Base-by-base conservation (phyloP, 2,113 vertebrate species). In the Muntiacus reevesi region DNA sequence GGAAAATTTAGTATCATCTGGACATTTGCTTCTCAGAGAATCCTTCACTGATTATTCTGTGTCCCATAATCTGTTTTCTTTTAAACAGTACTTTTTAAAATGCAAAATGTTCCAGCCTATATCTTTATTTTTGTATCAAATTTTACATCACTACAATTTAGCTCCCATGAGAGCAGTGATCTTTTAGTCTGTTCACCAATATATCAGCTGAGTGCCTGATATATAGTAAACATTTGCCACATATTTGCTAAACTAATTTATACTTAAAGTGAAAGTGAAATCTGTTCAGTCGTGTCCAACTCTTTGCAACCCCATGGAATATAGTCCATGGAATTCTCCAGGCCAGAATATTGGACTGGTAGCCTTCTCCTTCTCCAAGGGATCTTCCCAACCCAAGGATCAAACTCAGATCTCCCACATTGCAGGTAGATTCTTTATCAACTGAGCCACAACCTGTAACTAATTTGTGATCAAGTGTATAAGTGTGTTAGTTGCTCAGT, bases 11-110 rank as follows among this genome's bases (percentile, higher is more conserved):
- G 57, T 33, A 54, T 16, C 64, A 19, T 64, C 27, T 71, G 21
- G 6, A 21, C 12, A 45, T 45, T 40, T 89, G 40, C 5, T 89
- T 74, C n/a, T 85, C 8, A 54, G 64, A 52, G 25, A 85, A 55
- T 47, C 33, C 6, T 84, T 86, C 19, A 79, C 14, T 67, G 25
- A n/a, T 79, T 90, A 90, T 2, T 79, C 19, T 64, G 23, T 50
- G 7, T 57, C n/a, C 55, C 15, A 50, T 36, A 59, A 71, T 25
- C 43, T 85, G 54, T 93, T 14, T 12, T 78, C 88, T 57, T 52
- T 40, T n/a, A 57, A 50, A 55, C 17, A 71, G 33, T 4, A 74
- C 82, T 87, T 94, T 89, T 74, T 33, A 91, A 94, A 91, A 43
- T 54, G 60, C 0, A 23, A 45, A 81, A 25, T 78, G 50, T 3